Conservation (phyloP, 2,797 vertebrate genomes). For the Lutjanus argentimaculatus region DNA sequence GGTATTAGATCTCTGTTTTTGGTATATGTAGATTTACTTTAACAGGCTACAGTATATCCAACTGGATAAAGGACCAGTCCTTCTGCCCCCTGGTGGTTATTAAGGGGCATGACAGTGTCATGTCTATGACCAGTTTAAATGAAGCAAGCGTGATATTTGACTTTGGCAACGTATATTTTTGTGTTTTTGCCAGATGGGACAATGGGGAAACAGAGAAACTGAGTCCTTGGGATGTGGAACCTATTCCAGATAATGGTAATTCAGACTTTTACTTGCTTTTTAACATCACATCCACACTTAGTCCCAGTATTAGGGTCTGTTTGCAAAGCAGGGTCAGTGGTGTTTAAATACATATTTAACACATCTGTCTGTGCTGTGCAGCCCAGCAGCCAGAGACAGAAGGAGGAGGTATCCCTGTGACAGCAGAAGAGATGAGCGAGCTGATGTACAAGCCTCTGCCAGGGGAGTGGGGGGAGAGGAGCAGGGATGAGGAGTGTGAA, state of each 20-base stretch:
- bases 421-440: constrained; percentile 91
- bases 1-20: neutral
- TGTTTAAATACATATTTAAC: neutral
- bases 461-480: constrained; percentile 93
- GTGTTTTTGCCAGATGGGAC: constrained; percentile 91
- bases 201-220: constrained; percentile 96
- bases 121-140: neutral
- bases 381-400: constrained; percentile 91
- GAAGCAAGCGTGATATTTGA: neutral
- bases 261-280: neutral
- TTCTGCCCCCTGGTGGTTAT: constrained; percentile 34
- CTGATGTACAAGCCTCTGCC: constrained; percentile 93
- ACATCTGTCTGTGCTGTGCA: constrained; percentile 64
- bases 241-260: constrained; percentile 95
- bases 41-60: neutral
- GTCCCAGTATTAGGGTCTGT: neutral
- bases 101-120: neutral
- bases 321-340: neutral
- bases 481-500: constrained; percentile 92
- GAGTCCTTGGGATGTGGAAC: constrained; percentile 98
- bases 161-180: constrained; percentile 1
- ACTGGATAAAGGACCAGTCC: neutral
- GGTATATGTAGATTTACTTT: neutral
- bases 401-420: constrained; percentile 93
- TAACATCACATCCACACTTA: neutral